These are phyloP conservation scores for Nomada hirtipes DNA, from an alignment of 2,888 invertebrate genomes.

Conservation along the genomic window DNA sequence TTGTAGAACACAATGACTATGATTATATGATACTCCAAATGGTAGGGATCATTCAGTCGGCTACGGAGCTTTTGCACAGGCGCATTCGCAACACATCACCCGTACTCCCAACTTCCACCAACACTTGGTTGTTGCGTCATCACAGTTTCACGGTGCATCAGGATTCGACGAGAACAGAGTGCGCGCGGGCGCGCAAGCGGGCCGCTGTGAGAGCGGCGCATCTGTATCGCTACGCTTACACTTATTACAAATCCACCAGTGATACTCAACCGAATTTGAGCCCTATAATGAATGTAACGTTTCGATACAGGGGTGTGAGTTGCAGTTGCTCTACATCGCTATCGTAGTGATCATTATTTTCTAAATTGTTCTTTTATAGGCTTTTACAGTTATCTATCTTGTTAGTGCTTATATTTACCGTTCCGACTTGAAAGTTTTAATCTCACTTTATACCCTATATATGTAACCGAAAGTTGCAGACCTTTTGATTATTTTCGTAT, in stretches of 20 bases:
- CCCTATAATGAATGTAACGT: neutral
- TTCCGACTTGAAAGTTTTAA: too few species aligned
- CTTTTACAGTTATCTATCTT: too few species aligned
- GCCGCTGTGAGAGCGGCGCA: constrained; percentile 63
- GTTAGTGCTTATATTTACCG: too few species aligned
- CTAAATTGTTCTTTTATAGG: too few species aligned
- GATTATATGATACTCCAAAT: neutral
- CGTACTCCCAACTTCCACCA: constrained; percentile 68
- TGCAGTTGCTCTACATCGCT: too few species aligned
- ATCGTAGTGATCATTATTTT: too few species aligned
- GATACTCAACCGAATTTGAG: constrained; percentile 65
- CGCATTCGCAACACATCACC: constrained; percentile 71
- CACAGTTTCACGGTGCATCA: constrained; percentile 73
- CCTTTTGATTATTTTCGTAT: neutral
- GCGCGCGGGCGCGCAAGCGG: constrained; percentile 54
- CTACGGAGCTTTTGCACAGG: constrained; percentile 66
- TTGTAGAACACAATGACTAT: neutral
- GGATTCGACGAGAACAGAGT: constrained; percentile 70
- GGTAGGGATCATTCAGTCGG: constrained; percentile 41
- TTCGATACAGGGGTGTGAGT: too few species aligned
- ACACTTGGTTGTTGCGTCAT: constrained; percentile 76
- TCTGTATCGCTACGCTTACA: constrained; percentile 71
- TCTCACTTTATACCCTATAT: too few species aligned
- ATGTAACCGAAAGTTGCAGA: too few species aligned
- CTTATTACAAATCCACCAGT: constrained; percentile 72